Percentiles rank a stretch among this genome's conserved stretches.
Conservation (phyloP, 2,888 invertebrate species). For the Tineola bisselliella region DNA sequence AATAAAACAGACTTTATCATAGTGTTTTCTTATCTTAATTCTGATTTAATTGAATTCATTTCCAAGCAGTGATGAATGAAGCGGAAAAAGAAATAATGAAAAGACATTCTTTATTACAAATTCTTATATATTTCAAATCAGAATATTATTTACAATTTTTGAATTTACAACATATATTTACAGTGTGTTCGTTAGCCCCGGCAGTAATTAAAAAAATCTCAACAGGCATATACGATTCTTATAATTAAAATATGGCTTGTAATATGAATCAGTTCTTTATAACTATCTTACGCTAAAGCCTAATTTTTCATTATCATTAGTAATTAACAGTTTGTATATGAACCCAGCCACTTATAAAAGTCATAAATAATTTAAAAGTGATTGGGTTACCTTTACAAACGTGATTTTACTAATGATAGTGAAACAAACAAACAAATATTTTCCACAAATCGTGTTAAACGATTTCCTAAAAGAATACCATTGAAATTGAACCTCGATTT, state of each 20-base stretch:
- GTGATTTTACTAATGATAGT: no score
- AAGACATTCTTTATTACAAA: not conserved
- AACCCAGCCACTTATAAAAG: no score
- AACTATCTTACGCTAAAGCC: not conserved
- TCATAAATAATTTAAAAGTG: no score
- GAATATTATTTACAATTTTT: not conserved
- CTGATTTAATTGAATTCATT: no score
- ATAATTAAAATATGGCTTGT: conserved; percentile 16
- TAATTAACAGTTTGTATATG: no score
- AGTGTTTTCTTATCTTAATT: no score
- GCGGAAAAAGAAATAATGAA: not conserved
- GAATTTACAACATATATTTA: not conserved
- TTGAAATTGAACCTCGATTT: not conserved
- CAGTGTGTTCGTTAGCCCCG: not conserved
- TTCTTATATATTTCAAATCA: not conserved
- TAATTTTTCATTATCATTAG: no score
- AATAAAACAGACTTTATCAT: no score
- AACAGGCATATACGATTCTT: not conserved
- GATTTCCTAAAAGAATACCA: no score
- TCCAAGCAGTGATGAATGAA: no score
- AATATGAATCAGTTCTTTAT: conserved; percentile 15
- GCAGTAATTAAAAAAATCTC: not conserved
- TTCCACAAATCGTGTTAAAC: not conserved
- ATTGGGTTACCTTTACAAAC: no score
- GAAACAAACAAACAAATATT: no score